Conservation (phyloP, 2,113 vertebrate genomes). For the Vanacampus margaritifer region DNA sequence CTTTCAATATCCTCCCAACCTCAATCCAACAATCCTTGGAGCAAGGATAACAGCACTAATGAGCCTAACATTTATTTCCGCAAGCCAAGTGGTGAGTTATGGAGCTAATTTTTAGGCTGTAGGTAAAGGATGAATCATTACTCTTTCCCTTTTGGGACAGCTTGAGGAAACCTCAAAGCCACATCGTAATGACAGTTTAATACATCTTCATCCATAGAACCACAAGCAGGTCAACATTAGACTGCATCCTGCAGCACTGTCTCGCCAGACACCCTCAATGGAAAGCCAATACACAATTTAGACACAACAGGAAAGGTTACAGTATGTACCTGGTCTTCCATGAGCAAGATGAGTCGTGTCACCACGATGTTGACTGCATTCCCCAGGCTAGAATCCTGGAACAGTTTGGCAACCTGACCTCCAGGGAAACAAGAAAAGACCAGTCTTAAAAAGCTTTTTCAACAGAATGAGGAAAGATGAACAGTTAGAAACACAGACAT, state of each 20-base stretch:
- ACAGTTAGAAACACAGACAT: neutral
- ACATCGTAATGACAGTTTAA: conserved; percentile 32
- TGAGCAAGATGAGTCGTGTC: conserved; percentile 92
- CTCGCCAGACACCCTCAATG: conserved; percentile 40
- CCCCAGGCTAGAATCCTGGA: conserved; percentile 99
- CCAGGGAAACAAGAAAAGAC: conserved; percentile 99
- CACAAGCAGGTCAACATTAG: conserved; percentile 28
- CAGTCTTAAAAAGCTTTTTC: conserved; percentile 87
- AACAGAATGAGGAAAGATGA: conserved; percentile 5
- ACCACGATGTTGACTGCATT: conserved; percentile 96
- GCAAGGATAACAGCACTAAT: conserved; percentile 63
- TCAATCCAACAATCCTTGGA: conserved; percentile 37
- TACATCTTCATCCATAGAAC: conserved; percentile 31
- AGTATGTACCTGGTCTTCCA: conserved; percentile 89
- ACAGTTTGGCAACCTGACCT: conserved; percentile 99
- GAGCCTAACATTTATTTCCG: conserved; percentile 47
- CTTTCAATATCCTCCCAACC: conserved; percentile 38
- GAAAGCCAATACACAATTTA: conserved; percentile 39
- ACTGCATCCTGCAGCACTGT: conserved; percentile 12
- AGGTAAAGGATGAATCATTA: conserved; percentile 52
- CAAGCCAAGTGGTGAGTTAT: conserved; percentile 47
- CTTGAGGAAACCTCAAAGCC: conserved; percentile 58
- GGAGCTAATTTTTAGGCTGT: conserved; percentile 37
- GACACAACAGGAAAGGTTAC: neutral
- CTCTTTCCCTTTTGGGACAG: conserved; percentile 52